Evolutionary conservation across 2,113 vertebrate species (phyloP).

Genomic region (Petromus typicus): DNA sequence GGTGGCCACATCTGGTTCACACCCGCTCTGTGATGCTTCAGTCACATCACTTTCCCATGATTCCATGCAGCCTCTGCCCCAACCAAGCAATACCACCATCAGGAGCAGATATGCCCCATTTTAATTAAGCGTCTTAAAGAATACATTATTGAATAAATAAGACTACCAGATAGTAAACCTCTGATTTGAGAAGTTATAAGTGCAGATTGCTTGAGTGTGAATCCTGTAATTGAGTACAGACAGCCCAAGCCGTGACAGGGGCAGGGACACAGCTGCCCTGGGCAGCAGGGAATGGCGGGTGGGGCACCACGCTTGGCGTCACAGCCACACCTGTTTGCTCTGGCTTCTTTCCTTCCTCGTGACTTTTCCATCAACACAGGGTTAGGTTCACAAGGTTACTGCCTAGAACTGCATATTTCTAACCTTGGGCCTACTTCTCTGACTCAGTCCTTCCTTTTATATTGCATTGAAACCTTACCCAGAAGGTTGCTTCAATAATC

Average conservation of each 20-base stretch:
- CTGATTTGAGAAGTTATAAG: background rate
- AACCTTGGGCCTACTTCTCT: background rate
- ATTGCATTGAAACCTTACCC: background rate
- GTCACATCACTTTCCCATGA: rapidly evolving
- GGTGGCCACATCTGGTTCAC: background rate
- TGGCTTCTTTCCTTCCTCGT: background rate
- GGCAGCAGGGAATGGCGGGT: rapidly evolving
- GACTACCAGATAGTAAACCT: background rate
- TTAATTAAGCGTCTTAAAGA: background rate
- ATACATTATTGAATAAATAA: background rate
- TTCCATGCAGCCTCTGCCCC: background rate
- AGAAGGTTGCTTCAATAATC: background rate
- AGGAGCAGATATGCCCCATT: rapidly evolving
- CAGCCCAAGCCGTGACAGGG: background rate
- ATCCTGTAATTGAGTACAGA: background rate
- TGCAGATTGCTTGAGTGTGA: background rate
- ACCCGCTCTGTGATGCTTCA: background rate
- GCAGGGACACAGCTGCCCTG: too few species aligned
- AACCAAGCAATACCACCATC: background rate
- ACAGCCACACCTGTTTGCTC: rapidly evolving
- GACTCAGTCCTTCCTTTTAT: background rate
- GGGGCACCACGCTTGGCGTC: background rate
- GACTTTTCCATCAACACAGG: rapidly evolving
- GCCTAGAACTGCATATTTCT: background rate
- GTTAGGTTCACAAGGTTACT: background rate